These are phyloP conservation scores for Apis dorsata DNA, from an alignment of 1,140 invertebrate genomes.

Conservation along the genomic window DNA sequence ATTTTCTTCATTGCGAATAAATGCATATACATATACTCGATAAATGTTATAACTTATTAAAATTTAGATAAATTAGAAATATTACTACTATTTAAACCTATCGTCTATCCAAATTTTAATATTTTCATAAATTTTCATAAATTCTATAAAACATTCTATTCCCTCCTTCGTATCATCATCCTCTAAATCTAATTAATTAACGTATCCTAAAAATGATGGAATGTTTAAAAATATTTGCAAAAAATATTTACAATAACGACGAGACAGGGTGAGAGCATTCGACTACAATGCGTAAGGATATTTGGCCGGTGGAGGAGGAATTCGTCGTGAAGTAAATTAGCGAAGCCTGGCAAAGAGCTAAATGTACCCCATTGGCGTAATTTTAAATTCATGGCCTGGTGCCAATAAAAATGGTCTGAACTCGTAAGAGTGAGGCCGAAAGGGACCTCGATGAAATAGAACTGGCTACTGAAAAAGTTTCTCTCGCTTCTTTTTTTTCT, in stretches of 20 bases:
- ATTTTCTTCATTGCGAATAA: not conserved
- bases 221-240: not conserved
- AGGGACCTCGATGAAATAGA: constrained; percentile 32
- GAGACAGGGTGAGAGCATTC: not conserved
- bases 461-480: constrained; percentile 43
- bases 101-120: too few relatives aligned
- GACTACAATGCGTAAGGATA: constrained; percentile 44
- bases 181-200: not conserved
- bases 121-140: too few relatives aligned
- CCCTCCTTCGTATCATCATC: too few relatives aligned
- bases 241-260: not conserved
- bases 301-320: constrained; percentile 49
- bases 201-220: not conserved
- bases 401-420: constrained; percentile 58
- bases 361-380: constrained; percentile 65
- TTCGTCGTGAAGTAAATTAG: constrained; percentile 62
- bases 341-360: constrained; percentile 62
- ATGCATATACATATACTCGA: too few relatives aligned
- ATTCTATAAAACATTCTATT: too few relatives aligned
- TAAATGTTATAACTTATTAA: not conserved
- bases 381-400: constrained; percentile 64
- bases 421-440: constrained; percentile 5
- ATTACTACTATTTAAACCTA: too few relatives aligned
- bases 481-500: not conserved
- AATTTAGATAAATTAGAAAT: not conserved